Base-by-base conservation (phyloP, 2,888 invertebrate species). In the Saturnia pavonia region DNA sequence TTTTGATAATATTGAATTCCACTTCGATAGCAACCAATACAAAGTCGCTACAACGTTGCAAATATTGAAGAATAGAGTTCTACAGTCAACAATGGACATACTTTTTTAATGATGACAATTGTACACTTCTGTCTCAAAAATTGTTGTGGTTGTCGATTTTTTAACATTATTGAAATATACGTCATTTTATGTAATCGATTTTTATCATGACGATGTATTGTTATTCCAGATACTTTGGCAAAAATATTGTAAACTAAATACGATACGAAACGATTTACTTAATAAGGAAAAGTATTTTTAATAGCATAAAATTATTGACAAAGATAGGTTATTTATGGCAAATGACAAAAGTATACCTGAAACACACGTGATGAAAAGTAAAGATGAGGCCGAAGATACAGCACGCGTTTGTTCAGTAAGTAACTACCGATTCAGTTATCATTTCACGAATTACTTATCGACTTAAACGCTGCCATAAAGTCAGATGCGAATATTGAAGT, bases 1-100 rank as follows among this genome's bases (percentile, higher is more conserved):
- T 66, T 72, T 71, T 69, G 76, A 78, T 72, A 68, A 68, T 8
- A 80, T 76, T 76, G 72, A 73, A 75, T 74, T 76, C n/a, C 34
- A 40, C n/a, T 40, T 11, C 40, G 1, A 40, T n/a, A 65, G 2
- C 9, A n/a, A 40, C 19, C n/a, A 19, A 27, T 22, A 22, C 19
- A 19, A 19, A 4, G 19, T 40, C 65, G 19, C 51, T 48, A 34
- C 68, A n/a, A 54, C 12, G 54, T 34, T 25, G 27, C 54, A 45
- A 40, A 54, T 68, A 68, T 68, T 68, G 54, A n/a, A 51, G 11
- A 27, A 19, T 54, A 54, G 51, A 1, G 27, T 7, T 51, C 48
- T 54, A 68, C 51, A 51, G 16, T 27, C 27, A 60, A 51, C 54
- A 54, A 68, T 68, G 40, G n/a, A 40, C 2, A 16, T 40, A n/a